phyloP scores from a whole-genome alignment of 1,140 invertebrate genomes.

The Caerostris darwini region DNA sequence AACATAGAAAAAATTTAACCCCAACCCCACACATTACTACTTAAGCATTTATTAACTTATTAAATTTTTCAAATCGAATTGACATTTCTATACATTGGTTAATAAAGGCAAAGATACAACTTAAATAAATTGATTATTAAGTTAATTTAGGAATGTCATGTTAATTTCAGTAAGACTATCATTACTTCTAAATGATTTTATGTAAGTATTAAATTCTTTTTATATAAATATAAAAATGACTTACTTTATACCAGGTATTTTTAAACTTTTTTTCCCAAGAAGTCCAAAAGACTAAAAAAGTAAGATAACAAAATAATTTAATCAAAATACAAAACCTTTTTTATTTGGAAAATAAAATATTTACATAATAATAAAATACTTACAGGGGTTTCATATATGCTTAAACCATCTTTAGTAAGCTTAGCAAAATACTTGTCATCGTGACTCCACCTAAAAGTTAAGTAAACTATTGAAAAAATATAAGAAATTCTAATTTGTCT shows the following conservation, averaged over 20 bases:
- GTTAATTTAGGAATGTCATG: too few species aligned
- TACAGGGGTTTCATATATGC: conserved; percentile 96
- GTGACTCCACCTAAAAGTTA: conserved; percentile 89
- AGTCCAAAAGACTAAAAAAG: conserved; percentile 91
- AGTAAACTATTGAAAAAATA: not conserved
- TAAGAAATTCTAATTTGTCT: too few species aligned
- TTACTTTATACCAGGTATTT: conserved; percentile 90
- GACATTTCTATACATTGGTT: too few species aligned
- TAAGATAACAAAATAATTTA: conserved; percentile 36
- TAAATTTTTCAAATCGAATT: too few species aligned
- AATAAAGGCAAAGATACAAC: too few species aligned
- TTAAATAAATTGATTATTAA: too few species aligned
- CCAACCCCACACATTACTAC: too few species aligned
- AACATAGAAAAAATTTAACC: too few species aligned
- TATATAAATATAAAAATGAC: not conserved
- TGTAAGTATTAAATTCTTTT: too few species aligned
- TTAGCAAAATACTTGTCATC: conserved; percentile 98
- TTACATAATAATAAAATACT: conserved; percentile 78
- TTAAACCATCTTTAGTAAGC: conserved; percentile 88
- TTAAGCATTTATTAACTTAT: too few species aligned
- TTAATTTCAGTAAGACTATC: too few species aligned
- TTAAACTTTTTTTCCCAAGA: conserved; percentile 96
- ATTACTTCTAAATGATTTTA: too few species aligned
- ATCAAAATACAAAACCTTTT: not conserved
- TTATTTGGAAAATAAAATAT: not conserved